Evolutionary conservation across 2,797 vertebrate genomes (phyloP).

Genomic region (Siniperca scherzeri): DNA sequence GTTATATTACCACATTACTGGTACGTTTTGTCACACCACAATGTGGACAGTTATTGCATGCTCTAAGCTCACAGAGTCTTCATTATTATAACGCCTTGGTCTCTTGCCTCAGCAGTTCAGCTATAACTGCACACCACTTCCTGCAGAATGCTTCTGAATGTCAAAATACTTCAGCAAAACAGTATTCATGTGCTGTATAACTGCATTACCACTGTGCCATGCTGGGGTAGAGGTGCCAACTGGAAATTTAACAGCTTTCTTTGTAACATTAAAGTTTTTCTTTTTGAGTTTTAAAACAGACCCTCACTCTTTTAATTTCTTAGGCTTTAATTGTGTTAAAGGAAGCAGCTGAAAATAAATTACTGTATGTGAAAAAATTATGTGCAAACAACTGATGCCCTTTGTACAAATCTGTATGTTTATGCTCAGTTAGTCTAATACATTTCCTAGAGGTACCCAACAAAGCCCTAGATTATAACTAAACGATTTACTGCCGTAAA

Average conservation of each 20-base stretch:
- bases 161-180: slow-evolving; percentile 22
- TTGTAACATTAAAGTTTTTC: neutral
- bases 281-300: neutral
- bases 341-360: slow-evolving; percentile 32
- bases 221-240: neutral
- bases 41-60: neutral
- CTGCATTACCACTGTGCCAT: neutral
- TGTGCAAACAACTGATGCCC: slow-evolving; percentile 16
- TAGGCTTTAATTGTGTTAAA: slow-evolving; percentile 3
- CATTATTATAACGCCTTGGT: slow-evolving; percentile 21
- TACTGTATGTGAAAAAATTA: neutral
- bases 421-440: slow-evolving; percentile 27
- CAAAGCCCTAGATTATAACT: slow-evolving; percentile 19
- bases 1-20: neutral
- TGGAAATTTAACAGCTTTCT: neutral
- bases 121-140: neutral
- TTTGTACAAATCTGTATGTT: slow-evolving; percentile 26
- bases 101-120: slow-evolving; percentile 7
- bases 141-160: slow-evolving; percentile 17
- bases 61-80: slow-evolving; percentile 6
- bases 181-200: neutral
- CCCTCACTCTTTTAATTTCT: slow-evolving; percentile 3
- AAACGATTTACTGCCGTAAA: slow-evolving; percentile 12
- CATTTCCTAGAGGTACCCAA: slow-evolving; percentile 16
- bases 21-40: neutral